phyloP scores from a whole-genome alignment of 2,888 invertebrate genomes.

The Polydesmus complanatus region DNA sequence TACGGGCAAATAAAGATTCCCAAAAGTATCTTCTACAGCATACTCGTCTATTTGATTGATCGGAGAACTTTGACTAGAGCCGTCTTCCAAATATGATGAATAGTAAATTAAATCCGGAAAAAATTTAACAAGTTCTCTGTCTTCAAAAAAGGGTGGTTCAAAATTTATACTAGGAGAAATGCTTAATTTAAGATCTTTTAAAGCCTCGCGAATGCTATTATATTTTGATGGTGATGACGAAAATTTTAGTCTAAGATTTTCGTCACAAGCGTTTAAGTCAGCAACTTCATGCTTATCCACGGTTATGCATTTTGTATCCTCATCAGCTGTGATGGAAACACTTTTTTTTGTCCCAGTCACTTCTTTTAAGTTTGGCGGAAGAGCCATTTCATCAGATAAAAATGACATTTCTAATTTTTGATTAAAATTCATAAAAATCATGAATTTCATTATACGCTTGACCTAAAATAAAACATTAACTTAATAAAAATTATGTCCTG shows the following conservation, averaged over 20 bases:
- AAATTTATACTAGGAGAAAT: slow-evolving; percentile 76
- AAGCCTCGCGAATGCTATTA: slow-evolving; percentile 56
- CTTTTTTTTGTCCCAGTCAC: slow-evolving; percentile 21
- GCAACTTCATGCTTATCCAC: not conserved
- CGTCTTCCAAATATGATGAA: slow-evolving; percentile 34
- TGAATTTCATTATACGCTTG: slow-evolving; percentile 65
- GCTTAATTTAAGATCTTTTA: slow-evolving; percentile 59
- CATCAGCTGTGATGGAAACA: not conserved
- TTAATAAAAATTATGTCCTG: not conserved
- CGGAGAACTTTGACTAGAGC: not conserved
- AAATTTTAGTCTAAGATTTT: not conserved
- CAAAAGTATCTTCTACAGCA: no score
- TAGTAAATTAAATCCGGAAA: slow-evolving; percentile 54
- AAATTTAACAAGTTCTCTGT: slow-evolving; percentile 54
- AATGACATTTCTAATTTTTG: slow-evolving; percentile 85
- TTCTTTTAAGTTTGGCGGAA: slow-evolving; percentile 34
- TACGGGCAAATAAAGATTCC: no score
- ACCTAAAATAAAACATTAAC: slow-evolving; percentile 33
- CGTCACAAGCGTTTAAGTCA: not conserved
- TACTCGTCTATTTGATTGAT: no score
- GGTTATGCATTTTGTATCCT: not conserved
- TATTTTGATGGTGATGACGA: no score
- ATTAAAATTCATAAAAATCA: slow-evolving; percentile 75
- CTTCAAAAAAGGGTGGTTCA: slow-evolving; percentile 73
- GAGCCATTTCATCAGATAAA: slow-evolving; percentile 70